These are phyloP conservation scores for Actenoides hombroni DNA, from an alignment of 2,113 vertebrate species.

Conservation along the genomic window DNA sequence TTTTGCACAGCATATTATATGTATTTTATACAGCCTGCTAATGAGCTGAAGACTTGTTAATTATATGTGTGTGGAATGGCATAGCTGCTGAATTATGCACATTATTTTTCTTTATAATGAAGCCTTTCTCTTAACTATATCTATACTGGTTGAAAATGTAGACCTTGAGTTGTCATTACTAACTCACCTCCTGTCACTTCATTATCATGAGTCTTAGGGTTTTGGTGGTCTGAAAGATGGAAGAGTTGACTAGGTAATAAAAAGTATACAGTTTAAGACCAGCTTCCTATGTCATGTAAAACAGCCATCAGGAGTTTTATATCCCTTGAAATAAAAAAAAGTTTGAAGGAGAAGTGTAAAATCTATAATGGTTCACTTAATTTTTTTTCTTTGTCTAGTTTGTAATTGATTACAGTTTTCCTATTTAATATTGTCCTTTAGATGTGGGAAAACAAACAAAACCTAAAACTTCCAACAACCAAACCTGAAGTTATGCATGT, in stretches of 20 bases:
- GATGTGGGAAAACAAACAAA: background rate
- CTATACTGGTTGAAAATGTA: background rate
- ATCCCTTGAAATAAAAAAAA: background rate
- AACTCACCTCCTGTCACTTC: background rate
- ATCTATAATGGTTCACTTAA: background rate
- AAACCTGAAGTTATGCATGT: background rate
- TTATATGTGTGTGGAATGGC: constrained; percentile 50
- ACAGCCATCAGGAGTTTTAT: background rate
- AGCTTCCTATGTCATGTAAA: background rate
- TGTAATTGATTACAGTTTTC: constrained; percentile 1
- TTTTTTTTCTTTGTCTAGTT: background rate
- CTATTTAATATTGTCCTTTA: constrained; percentile 25
- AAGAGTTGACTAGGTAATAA: background rate
- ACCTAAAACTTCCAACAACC: background rate
- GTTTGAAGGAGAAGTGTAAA: background rate
- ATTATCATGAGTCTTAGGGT: background rate
- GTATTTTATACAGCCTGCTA: constrained; percentile 64
- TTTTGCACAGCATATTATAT: constrained; percentile 51
- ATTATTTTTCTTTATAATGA: constrained; percentile 24
- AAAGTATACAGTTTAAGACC: background rate
- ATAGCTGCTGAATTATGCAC: constrained; percentile 62
- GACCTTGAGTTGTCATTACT: background rate
- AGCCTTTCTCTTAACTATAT: constrained; percentile 26
- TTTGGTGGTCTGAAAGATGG: background rate
- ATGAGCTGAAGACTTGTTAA: constrained; percentile 65